Percentiles rank a stretch among this genome's conserved stretches.
phyloP scores from a whole-genome alignment of 2,797 vertebrate species.

The Alouatta caraya region DNA sequence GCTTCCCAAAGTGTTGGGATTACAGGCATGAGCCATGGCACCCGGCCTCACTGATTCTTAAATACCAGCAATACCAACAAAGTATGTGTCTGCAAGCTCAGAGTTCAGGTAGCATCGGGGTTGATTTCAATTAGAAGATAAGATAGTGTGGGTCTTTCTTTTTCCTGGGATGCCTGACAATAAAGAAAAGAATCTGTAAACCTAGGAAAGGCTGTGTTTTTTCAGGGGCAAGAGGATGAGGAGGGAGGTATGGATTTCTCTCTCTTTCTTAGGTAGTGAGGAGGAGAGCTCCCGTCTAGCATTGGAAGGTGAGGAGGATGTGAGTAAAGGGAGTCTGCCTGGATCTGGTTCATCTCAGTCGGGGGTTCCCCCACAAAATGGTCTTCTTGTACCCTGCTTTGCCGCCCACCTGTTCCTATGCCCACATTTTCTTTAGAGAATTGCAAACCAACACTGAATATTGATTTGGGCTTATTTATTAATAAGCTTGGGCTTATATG shows the following conservation, averaged over 20 bases:
- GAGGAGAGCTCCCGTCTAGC: not conserved
- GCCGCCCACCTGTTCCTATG: accelerated
- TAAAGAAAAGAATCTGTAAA: not conserved
- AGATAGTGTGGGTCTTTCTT: not conserved
- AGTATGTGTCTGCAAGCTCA: not conserved
- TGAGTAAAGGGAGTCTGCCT: not conserved
- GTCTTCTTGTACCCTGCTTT: not conserved
- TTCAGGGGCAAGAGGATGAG: not conserved
- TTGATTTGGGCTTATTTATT: not conserved
- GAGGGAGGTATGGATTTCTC: accelerated
- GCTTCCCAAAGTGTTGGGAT: too few relatives aligned
- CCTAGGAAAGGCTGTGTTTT: not conserved
- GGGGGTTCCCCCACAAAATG: accelerated
- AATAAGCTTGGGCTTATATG: not conserved
- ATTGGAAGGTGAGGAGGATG: not conserved
- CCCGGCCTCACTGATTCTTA: not conserved
- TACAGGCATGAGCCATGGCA: accelerated
- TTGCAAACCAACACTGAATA: not conserved
- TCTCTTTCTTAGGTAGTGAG: not conserved
- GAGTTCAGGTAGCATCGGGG: accelerated
- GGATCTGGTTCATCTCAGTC: not conserved
- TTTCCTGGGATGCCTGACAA: not conserved
- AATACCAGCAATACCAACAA: too few relatives aligned
- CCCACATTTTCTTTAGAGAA: not conserved
- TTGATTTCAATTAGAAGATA: not conserved